phyloP scores from a whole-genome alignment of 2,797 vertebrate species.

The Poecilia picta region DNA sequence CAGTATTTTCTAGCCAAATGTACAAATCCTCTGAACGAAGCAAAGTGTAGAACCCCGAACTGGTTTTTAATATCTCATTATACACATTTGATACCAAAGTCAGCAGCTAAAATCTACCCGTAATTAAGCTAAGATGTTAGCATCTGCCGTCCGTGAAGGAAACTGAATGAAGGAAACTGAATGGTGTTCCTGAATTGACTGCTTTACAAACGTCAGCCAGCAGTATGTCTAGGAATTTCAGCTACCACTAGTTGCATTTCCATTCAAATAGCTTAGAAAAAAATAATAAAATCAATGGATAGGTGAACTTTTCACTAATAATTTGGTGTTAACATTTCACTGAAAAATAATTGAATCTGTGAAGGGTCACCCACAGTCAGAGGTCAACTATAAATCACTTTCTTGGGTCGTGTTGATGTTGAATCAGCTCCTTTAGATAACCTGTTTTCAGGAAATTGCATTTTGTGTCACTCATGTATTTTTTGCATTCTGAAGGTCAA shows the following conservation, averaged over 20 bases:
- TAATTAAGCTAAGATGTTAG: neutral
- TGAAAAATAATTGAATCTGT: neutral
- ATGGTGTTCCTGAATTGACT: no score
- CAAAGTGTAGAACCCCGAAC: no score
- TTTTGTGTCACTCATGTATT: neutral
- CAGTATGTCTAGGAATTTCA: no score
- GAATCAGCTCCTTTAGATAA: neutral
- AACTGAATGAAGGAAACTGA: no score
- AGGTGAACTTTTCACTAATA: neutral
- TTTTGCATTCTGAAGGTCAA: neutral
- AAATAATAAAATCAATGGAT: no score
- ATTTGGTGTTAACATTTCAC: neutral
- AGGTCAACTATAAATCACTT: neutral
- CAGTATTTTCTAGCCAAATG: no score
- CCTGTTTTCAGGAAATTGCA: neutral
- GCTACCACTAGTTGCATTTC: no score
- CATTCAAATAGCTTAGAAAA: no score
- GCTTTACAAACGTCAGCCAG: no score
- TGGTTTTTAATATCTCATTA: neutral
- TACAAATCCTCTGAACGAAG: no score
- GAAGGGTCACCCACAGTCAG: neutral
- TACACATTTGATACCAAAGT: neutral
- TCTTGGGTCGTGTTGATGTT: neutral
- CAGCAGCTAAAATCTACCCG: no score
- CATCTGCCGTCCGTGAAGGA: no score